These are phyloP conservation scores for Blomia tropicalis DNA, from an alignment of 2,888 invertebrate species.

Conservation along the genomic window DNA sequence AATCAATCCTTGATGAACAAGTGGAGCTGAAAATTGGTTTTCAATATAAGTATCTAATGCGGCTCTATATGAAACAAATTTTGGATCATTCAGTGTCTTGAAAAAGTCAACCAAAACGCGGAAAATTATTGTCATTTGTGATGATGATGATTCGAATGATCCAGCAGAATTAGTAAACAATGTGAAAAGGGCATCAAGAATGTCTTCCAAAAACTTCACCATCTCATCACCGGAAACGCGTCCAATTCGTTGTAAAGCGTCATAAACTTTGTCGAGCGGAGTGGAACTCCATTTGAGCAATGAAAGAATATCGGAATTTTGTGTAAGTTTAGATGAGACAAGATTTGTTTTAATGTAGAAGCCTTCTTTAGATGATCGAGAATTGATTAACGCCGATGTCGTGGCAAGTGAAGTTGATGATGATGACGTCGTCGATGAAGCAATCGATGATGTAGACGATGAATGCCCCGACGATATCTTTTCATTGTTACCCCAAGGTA, in stretches of 20 bases:
- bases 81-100: constrained; percentile 67
- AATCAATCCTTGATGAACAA: constrained; percentile 52
- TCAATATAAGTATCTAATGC: constrained; percentile 85
- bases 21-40: constrained; percentile 80
- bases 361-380: constrained; percentile 43
- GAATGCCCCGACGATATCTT: constrained; percentile 28
- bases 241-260: constrained; percentile 62
- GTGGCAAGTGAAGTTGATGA: constrained; percentile 14
- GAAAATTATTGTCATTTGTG: constrained; percentile 76
- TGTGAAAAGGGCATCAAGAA: constrained; percentile 76
- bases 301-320: constrained; percentile 76
- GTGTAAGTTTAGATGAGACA: constrained; percentile 90
- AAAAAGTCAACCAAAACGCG: constrained; percentile 77
- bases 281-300: constrained; percentile 78
- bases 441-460: neutral
- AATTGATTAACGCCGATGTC: constrained; percentile 25
- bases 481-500: constrained; percentile 34
- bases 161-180: constrained; percentile 50
- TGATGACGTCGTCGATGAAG: constrained; percentile 19
- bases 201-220: constrained; percentile 83
- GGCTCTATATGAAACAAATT: constrained; percentile 84
- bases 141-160: constrained; percentile 74
- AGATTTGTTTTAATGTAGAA: constrained; percentile 64
- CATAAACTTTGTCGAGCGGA: constrained; percentile 60
- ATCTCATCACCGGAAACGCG: constrained; percentile 71